These are phyloP conservation scores for Cryptosula pallasiana DNA, from an alignment of 2,888 invertebrate species.

Conservation along the genomic window DNA sequence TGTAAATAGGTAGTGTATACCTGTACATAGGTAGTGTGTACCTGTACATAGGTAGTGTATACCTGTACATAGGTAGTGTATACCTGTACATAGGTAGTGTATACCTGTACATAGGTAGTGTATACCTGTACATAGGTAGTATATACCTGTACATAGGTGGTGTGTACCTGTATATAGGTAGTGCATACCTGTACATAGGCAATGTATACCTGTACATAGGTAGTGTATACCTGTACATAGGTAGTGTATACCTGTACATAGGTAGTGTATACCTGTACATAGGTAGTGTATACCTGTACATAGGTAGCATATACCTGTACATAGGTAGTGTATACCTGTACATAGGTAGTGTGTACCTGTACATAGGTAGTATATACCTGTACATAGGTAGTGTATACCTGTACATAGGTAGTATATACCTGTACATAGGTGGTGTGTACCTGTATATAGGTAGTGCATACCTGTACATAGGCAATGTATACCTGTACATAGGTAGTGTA, in stretches of 20 bases:
- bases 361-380: too few species aligned
- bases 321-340: too few species aligned
- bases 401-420: too few species aligned
- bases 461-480: too few species aligned
- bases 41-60: background rate
- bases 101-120: background rate
- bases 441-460: too few species aligned
- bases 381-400: too few species aligned
- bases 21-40: background rate
- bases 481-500: too few species aligned
- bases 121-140: background rate
- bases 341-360: too few species aligned
- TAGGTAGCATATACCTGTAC: too few species aligned
- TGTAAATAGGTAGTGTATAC: background rate
- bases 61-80: background rate
- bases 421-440: too few species aligned
- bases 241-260: background rate
- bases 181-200: background rate
- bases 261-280: too few species aligned
- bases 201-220: background rate
- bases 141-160: background rate
- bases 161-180: background rate
- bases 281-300: too few species aligned
- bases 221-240: background rate
- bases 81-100: background rate